Evolutionary conservation across 1,140 invertebrate genomes (phyloP).

Genomic region (Sitophilus oryzae): DNA sequence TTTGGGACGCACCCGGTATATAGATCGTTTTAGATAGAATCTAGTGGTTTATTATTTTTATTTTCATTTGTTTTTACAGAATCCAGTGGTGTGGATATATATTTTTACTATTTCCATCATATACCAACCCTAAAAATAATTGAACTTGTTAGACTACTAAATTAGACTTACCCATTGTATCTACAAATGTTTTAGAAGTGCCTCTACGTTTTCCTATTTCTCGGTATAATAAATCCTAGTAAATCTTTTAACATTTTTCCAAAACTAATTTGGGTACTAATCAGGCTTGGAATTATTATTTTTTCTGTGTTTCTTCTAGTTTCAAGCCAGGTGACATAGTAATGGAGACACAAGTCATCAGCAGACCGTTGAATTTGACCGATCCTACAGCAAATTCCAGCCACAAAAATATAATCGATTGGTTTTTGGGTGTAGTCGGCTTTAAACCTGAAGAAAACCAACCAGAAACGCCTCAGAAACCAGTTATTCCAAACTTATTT

Average conservation of each 20-base stretch:
- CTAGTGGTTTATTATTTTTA: no score
- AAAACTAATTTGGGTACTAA: not conserved
- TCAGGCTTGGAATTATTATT: not conserved
- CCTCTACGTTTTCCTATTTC: no score
- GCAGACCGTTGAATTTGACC: conserved; percentile 7
- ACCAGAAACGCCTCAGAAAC: not conserved
- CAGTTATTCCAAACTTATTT: conserved; percentile 8
- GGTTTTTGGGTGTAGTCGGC: conserved; percentile 35
- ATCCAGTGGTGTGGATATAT: no score
- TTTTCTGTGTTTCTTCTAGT: conserved; percentile 12
- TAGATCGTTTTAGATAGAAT: no score
- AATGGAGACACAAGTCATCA: conserved; percentile 13
- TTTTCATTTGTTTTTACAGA: no score
- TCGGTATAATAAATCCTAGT: no score
- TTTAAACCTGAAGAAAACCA: conserved; percentile 19
- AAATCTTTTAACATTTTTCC: not conserved
- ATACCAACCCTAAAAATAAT: not conserved
- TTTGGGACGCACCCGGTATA: no score
- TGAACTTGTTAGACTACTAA: not conserved
- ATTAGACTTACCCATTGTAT: no score
- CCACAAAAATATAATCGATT: conserved; percentile 32
- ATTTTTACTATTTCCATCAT: no score
- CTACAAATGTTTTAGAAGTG: no score
- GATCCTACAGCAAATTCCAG: conserved; percentile 12
- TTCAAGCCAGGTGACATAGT: conserved; percentile 15